Base-by-base conservation (phyloP, 2,888 invertebrate genomes). In the Spodoptera littoralis region DNA sequence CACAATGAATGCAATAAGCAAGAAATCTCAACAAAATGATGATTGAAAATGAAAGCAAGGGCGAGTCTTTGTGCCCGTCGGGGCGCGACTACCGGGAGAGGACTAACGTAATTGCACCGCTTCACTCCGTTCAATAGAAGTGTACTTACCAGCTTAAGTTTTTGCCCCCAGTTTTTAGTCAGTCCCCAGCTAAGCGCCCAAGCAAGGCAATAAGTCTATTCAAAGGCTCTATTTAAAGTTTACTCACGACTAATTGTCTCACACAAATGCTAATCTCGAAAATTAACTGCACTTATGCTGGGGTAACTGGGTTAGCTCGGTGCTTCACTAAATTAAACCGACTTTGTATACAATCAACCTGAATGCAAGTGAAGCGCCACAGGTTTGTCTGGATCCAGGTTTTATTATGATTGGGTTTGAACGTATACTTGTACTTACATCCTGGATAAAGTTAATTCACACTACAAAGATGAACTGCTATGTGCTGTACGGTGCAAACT, bases 271-370 rank as follows among this genome's bases (percentile, higher is more conserved):
- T 84, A 84, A 86, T 83, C 84, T 82, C 70, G 75, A 80, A 83
- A 86, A 85, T 85, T 83, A 83, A 85, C 82, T 83, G 80, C 85
- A 80, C 80, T 82, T 83, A 83, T 84, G 70, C 77, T 70, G 61
- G 67, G 67, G 70, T 82, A 84, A 81, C 79, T 81, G 65, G 82
- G 80, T 80, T 80, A 81, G 73, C 78, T 74, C 74, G 70, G 77
- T 74, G 68, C 67, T 76, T 70, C 67, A 73, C 72, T 79, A 76
- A 82, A 81, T 82, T 77, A 80, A 81, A 76, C 76, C 55, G 64
- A 70, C 72, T 80, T 79, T 68, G 68, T 70, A 69, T 70, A 77
- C 63, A 67, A 69, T 68, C 57, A 66, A 63, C 59, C 68, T 61
- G 60, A 68, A 72, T 62, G 46, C 59, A 65, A 58, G 45, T 36